phyloP scores from a whole-genome alignment of 2,888 invertebrate genomes.

The Epistrophe grossulariae region DNA sequence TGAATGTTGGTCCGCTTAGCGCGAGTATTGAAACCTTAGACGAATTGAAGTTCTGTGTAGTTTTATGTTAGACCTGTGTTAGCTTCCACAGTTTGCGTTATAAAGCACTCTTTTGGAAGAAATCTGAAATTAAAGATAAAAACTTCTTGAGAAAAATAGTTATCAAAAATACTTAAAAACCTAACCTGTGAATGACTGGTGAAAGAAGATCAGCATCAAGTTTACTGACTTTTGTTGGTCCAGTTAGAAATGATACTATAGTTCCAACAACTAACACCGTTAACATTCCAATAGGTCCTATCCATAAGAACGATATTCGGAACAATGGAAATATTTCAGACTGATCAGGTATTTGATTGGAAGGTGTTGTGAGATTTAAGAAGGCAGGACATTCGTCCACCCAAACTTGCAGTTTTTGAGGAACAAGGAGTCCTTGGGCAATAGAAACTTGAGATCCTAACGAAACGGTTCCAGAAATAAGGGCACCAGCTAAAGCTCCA shows the following conservation, averaged over 20 bases:
- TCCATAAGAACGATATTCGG: conserved; percentile 92
- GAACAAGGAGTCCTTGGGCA: conserved; percentile 86
- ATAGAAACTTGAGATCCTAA: conserved; percentile 88
- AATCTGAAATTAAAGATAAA: conserved; percentile 46
- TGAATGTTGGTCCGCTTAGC: not conserved
- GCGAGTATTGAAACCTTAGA: not conserved
- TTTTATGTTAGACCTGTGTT: conserved; percentile 52
- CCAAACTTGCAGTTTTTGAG: conserved; percentile 85
- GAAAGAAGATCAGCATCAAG: conserved; percentile 87
- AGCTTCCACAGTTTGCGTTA: conserved; percentile 29
- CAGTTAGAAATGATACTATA: conserved; percentile 86
- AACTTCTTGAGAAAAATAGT: not conserved
- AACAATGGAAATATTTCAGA: conserved; percentile 89
- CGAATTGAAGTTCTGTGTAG: not conserved
- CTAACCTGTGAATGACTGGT: conserved; percentile 85
- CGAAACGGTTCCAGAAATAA: conserved; percentile 87
- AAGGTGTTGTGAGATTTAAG: conserved; percentile 76
- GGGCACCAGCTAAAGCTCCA: conserved; percentile 87
- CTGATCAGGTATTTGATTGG: conserved; percentile 81
- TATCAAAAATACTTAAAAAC: not conserved
- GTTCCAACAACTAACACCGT: conserved; percentile 89
- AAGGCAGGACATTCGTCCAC: conserved; percentile 82
- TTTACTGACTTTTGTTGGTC: conserved; percentile 84
- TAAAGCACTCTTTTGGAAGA: conserved; percentile 67
- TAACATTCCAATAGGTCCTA: conserved; percentile 89